Conservation (phyloP, 2,113 vertebrate genomes). For the Gallinago jamesoni region DNA sequence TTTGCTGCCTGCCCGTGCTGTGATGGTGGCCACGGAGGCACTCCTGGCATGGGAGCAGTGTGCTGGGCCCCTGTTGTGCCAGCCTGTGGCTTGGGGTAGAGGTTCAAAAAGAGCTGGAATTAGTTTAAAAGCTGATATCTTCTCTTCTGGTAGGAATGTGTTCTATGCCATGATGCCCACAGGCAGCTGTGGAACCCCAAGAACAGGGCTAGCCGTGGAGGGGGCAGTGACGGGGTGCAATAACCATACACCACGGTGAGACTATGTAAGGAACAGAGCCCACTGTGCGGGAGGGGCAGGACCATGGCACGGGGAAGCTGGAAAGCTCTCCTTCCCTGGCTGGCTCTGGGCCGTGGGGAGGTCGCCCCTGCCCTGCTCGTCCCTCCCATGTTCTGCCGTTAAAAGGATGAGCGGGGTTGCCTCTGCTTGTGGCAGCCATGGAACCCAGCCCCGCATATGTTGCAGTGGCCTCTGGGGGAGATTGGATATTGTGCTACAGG, state of each 20-base stretch:
- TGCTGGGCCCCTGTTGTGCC: neutral
- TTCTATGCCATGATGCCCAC: neutral
- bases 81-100: neutral
- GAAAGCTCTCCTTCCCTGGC: neutral
- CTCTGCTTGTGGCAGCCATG: rapidly evolving
- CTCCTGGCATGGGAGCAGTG: neutral
- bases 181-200: neutral
- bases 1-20: neutral
- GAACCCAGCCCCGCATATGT: neutral
- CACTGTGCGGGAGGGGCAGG: rapidly evolving
- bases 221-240: neutral
- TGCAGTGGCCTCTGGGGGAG: neutral
- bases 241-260: rapidly evolving
- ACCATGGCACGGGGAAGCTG: rapidly evolving
- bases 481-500: neutral
- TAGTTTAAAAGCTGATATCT: neutral
- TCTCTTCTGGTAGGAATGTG: neutral
- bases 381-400: neutral
- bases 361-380: neutral
- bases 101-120: neutral
- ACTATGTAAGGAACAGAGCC: neutral
- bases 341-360: neutral
- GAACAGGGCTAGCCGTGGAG: neutral
- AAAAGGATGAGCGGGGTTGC: slow-evolving; percentile 26
- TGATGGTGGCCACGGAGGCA: neutral